Percentiles rank a stretch among this genome's conserved stretches.
Evolutionary conservation across 2,113 vertebrate species (phyloP).

Genomic region (Artemisiospiza belli): DNA sequence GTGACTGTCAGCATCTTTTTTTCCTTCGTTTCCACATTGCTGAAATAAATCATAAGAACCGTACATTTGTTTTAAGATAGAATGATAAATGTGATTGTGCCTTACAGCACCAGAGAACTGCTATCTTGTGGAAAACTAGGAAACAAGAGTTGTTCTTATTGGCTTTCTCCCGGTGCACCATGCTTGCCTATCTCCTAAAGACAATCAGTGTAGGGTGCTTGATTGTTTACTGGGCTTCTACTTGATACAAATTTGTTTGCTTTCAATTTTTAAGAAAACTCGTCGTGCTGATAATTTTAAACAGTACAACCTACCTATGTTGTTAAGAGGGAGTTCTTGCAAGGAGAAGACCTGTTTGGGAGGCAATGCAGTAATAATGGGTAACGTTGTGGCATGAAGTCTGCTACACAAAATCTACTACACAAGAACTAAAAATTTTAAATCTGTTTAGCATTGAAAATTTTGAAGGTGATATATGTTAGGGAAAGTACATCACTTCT

Average conservation of each 20-base stretch:
- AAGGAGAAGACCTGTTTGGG: background rate
- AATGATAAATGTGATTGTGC: background rate
- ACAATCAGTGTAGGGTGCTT: background rate
- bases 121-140: background rate
- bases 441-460: background rate
- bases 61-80: background rate
- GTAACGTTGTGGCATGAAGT: background rate
- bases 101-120: background rate
- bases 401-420: background rate
- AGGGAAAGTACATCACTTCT: background rate
- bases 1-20: background rate
- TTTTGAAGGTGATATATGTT: background rate
- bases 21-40: slow-evolving; percentile 1
- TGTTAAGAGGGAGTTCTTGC: background rate
- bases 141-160: background rate
- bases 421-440: background rate
- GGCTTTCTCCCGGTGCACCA: background rate
- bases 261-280: background rate
- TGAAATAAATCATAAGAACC: background rate
- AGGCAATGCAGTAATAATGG: background rate
- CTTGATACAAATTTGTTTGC: background rate
- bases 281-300: background rate
- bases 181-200: background rate
- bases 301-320: background rate
- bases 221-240: background rate